Percentiles rank a stretch among this genome's conserved stretches.
Evolutionary conservation across 2,797 vertebrate species (phyloP).

Genomic region (Eutrigla gurnardus): DNA sequence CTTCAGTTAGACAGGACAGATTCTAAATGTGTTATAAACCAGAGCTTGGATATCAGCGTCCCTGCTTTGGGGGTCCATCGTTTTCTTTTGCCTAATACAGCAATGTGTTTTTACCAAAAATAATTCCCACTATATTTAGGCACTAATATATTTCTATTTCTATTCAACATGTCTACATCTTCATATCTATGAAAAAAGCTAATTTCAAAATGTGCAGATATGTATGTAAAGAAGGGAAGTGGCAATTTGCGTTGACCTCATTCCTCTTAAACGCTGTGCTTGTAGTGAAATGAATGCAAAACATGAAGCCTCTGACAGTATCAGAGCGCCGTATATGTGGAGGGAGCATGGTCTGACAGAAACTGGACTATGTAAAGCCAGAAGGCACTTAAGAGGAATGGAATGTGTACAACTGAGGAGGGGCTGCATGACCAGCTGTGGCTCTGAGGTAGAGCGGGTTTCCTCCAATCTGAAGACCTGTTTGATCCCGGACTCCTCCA

Average conservation of each 20-base stretch:
- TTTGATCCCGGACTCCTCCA: too few species aligned
- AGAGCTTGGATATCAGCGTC: constrained; percentile 25
- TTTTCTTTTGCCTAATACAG: constrained; percentile 66
- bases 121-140: constrained; percentile 82
- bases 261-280: constrained; percentile 84
- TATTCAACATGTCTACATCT: constrained; percentile 71
- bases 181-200: constrained; percentile 71
- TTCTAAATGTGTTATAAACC: constrained; percentile 33
- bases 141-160: constrained; percentile 80
- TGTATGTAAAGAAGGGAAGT: constrained; percentile 61
- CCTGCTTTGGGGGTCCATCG: constrained; percentile 36
- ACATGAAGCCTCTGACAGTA: constrained; percentile 19
- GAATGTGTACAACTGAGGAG: constrained; percentile 65
- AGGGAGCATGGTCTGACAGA: constrained; percentile 11
- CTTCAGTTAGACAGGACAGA: not conserved
- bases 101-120: constrained; percentile 79
- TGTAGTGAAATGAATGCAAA: constrained; percentile 41
- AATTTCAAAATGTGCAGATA: constrained; percentile 82
- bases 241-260: constrained; percentile 67
- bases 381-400: constrained; percentile 89
- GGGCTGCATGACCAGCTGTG: constrained; percentile 14
- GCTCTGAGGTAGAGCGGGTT: too few species aligned
- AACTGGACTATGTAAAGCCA: constrained; percentile 47
- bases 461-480: too few species aligned
- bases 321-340: not conserved